Evolutionary conservation across 2,888 invertebrate species (phyloP), one percentile per base, ranked within the genome.

Genomic region (Parelbella ahira): DNA sequence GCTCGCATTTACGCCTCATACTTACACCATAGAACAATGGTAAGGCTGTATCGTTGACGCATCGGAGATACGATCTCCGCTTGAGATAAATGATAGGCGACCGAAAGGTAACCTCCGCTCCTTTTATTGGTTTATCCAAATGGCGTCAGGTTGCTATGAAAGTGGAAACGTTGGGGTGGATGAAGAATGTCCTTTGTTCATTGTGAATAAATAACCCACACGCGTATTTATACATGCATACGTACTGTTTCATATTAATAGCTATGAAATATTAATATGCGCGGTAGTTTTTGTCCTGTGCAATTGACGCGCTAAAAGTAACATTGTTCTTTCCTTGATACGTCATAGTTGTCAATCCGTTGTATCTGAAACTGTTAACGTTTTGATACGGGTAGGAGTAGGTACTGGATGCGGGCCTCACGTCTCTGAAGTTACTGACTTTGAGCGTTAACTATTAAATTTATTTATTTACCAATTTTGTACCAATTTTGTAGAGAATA

Each of bases 161-260:
- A 39, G 25, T 30, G 32, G 32, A 32, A 32, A 39, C 39, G 32
- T 4, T 1, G 25, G 32, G n/a, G n/a, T n/a, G n/a, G n/a, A 75
- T 78, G 76, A 75, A 73, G 72, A 75, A 80, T 78, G 72, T 68
- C 68, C 69, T 74, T 72, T 73, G 74, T 77, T 62, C 68, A 68
- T 66, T 50, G 42, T 44, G 28, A 23, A 15, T 12, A 12, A 21
- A 9, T 5, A 7, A 5, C 11, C 39, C 20, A 27, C 15, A 3
- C n/a, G 9, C 25, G 38, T 11, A 25, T 25, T n/a, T n/a, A n/a
- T n/a, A n/a, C n/a, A 21, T 39, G 30, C 32, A 37, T 37, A 15
- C 29, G 13, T 21, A 15, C 34, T 23, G 15, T 32, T n/a, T 21
- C 23, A 29, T 44, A 43, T 46, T 41, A 42, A 36, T 37, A 41